Percentiles rank a stretch among this genome's conserved stretches.
These are phyloP conservation scores for Petrolisthes cinctipes DNA, from an alignment of 2,888 invertebrate species.

Conservation along the genomic window DNA sequence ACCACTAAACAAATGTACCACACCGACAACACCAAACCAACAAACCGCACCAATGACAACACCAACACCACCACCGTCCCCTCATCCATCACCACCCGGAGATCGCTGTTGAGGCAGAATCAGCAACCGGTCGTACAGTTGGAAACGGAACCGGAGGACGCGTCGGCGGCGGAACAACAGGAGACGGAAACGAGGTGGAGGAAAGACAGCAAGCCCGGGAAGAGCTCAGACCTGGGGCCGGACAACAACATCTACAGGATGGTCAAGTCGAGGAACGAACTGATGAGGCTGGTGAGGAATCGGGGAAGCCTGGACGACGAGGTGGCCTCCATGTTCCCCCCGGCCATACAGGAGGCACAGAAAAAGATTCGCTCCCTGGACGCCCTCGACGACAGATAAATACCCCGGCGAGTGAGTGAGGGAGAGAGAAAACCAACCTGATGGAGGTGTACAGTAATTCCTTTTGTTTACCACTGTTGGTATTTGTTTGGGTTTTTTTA, in stretches of 20 bases:
- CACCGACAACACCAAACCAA: too few relatives aligned
- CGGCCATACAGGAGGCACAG: constrained; percentile 15
- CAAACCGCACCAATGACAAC: too few relatives aligned
- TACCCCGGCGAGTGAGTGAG: too few relatives aligned
- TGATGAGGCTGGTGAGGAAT: constrained; percentile 13
- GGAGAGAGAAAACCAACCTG: too few relatives aligned
- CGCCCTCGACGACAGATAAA: constrained; percentile 30
- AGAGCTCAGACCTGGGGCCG: constrained; percentile 2
- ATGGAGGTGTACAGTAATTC: too few relatives aligned
- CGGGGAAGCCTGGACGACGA: not conserved
- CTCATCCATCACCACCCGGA: not conserved
- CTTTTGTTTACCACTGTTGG: too few relatives aligned
- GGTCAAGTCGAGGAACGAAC: constrained; percentile 22
- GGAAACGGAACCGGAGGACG: not conserved
- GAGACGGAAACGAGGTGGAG: not conserved
- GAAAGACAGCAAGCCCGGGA: not conserved
- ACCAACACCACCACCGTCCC: too few relatives aligned
- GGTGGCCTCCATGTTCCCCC: not conserved
- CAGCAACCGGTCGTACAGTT: not conserved
- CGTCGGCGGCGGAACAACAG: not conserved
- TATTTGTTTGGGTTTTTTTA: too few relatives aligned
- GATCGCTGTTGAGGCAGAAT: not conserved
- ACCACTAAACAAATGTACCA: too few relatives aligned
- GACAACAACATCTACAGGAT: not conserved
- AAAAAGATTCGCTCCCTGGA: constrained; percentile 31